These are phyloP conservation scores for Cyclargus thomasi DNA, from an alignment of 1,140 invertebrate genomes.

Conservation along the genomic window DNA sequence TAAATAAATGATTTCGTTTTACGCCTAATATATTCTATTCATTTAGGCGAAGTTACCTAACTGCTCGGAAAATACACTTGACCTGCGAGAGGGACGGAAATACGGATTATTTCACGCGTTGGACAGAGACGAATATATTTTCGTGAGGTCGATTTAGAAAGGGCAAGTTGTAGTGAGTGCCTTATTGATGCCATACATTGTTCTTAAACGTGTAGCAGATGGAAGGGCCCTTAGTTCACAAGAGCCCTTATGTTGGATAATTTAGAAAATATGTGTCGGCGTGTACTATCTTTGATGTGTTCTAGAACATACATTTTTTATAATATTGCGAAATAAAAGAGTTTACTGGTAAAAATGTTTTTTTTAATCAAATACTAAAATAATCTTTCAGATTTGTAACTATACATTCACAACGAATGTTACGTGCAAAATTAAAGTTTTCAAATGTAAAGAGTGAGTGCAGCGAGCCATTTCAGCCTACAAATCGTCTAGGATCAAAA, in stretches of 20 bases:
- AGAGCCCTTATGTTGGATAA: slow-evolving; percentile 30
- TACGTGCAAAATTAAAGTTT: too few species aligned
- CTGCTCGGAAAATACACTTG: slow-evolving; percentile 32
- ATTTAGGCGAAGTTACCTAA: slow-evolving; percentile 34
- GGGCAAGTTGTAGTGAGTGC: slow-evolving; percentile 32
- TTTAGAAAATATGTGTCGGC: slow-evolving; percentile 23
- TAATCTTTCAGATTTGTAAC: too few species aligned
- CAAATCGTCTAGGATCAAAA: too few species aligned
- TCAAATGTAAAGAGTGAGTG: too few species aligned
- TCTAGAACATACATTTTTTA: background rate
- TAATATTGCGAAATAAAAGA: background rate
- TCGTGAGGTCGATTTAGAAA: slow-evolving; percentile 22
- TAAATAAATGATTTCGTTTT: slow-evolving; percentile 42
- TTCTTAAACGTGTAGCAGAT: slow-evolving; percentile 40
- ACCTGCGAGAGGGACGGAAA: slow-evolving; percentile 22
- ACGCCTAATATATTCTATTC: slow-evolving; percentile 38
- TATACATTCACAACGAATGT: too few species aligned
- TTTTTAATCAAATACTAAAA: background rate
- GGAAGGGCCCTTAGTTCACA: slow-evolving; percentile 30
- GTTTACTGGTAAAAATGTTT: background rate
- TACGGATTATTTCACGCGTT: slow-evolving; percentile 7
- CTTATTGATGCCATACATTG: slow-evolving; percentile 41
- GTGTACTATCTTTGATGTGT: background rate
- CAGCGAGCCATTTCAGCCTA: too few species aligned
- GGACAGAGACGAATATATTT: slow-evolving; percentile 21